Conservation (phyloP, 23 tunicate species). For the Trididemnum miniatum region DNA sequence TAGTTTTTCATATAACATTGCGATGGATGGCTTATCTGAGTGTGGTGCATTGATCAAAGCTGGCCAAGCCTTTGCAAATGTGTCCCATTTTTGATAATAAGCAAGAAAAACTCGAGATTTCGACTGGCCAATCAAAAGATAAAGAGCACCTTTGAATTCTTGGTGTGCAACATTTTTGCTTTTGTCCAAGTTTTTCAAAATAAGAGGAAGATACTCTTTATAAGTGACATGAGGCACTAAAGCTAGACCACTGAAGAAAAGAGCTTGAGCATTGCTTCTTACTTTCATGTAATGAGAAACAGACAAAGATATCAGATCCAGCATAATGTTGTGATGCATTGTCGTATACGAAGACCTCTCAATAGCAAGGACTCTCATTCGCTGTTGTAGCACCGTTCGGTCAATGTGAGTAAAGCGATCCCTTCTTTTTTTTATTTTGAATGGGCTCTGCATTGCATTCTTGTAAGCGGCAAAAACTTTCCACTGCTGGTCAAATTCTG, state of each 20-base stretch:
- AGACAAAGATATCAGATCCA: slow-evolving; percentile 71
- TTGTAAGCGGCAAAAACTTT: slow-evolving; percentile 56
- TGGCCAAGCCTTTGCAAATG: slow-evolving; percentile 76
- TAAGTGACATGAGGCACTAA: slow-evolving; percentile 49
- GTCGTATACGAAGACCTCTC: slow-evolving; percentile 54
- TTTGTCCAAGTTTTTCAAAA: slow-evolving; percentile 57
- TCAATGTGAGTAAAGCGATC: slow-evolving; percentile 53
- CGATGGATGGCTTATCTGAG: slow-evolving; percentile 84
- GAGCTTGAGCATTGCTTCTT: slow-evolving; percentile 65
- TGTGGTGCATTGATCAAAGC: slow-evolving; percentile 69
- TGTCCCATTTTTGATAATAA: slow-evolving; percentile 69
- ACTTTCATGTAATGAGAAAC: slow-evolving; percentile 85
- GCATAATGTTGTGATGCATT: slow-evolving; percentile 64
- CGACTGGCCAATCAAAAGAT: slow-evolving; percentile 66
- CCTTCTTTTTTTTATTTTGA: slow-evolving; percentile 47
- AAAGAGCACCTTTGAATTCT: slow-evolving; percentile 76
- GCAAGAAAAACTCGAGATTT: slow-evolving; percentile 42
- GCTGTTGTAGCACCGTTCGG: slow-evolving; percentile 65
- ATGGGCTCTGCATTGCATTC: slow-evolving; percentile 54
- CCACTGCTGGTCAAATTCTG: slow-evolving; percentile 81
- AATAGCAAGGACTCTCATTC: slow-evolving; percentile 50
- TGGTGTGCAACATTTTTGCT: slow-evolving; percentile 39
- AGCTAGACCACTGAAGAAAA: slow-evolving; percentile 70
- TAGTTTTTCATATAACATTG: slow-evolving; percentile 58
- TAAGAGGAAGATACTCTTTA: slow-evolving; percentile 67